A percentile compares a stretch with the other conserved stretches of the same genome.
These are phyloP conservation scores for Erethizon dorsatum DNA, from an alignment of 2,797 vertebrate species.

Conservation along the genomic window DNA sequence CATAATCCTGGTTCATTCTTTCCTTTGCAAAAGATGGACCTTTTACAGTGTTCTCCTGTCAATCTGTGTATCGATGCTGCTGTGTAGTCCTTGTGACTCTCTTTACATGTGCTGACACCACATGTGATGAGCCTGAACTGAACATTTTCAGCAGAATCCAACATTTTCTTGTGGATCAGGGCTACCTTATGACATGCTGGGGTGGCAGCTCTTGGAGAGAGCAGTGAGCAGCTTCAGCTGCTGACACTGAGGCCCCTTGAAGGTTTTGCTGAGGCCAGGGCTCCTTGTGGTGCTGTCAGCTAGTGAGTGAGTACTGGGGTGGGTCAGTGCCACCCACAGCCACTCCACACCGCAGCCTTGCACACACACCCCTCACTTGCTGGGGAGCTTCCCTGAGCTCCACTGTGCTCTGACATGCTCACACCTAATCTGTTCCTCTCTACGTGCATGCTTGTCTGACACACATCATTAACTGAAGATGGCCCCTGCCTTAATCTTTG, in stretches of 20 bases:
- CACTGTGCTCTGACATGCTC: not conserved
- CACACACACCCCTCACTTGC: not conserved
- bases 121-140: not conserved
- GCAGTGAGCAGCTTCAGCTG: not conserved
- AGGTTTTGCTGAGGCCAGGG: not conserved
- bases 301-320: not conserved
- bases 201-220: not conserved
- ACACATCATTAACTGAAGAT: not conserved
- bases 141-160: not conserved
- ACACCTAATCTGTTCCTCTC: rapidly evolving
- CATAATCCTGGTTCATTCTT: not conserved
- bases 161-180: not conserved
- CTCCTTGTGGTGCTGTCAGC: not conserved
- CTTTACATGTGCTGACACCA: not conserved
- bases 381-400: not conserved
- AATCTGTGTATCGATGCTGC: not conserved
- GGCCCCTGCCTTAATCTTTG: not conserved
- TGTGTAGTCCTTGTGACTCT: not conserved
- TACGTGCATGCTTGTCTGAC: not conserved
- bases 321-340: no score
- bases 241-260: not conserved
- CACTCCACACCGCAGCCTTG: not conserved
- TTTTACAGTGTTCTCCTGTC: not conserved
- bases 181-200: not conserved
- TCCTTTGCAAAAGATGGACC: not conserved